Percentiles rank a stretch among this genome's conserved stretches.
phyloP scores from a whole-genome alignment of 1,140 invertebrate genomes.

The Scylla paramamosain region DNA sequence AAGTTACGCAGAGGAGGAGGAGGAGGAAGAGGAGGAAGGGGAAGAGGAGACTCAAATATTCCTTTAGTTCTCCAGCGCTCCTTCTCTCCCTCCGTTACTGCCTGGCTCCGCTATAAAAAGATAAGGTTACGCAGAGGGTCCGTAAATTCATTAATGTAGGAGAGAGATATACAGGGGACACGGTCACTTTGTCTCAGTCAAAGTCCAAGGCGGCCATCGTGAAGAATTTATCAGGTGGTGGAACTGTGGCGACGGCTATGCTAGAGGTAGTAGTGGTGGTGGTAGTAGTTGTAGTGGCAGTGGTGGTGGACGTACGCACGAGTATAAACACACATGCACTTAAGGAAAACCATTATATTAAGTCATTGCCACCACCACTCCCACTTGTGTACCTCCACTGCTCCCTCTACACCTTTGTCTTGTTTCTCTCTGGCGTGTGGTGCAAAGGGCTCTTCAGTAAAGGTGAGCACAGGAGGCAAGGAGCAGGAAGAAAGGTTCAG shows the following conservation, averaged over 20 bases:
- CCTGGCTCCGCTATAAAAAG: constrained; percentile 2
- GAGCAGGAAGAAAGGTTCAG: too few relatives aligned
- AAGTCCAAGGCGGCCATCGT: constrained; percentile 66
- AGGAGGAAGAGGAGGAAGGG: neutral
- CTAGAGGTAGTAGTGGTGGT: neutral
- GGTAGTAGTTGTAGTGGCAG: neutral
- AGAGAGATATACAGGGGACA: constrained; percentile 68
- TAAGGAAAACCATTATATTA: too few relatives aligned
- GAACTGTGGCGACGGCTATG: neutral
- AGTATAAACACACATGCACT: too few relatives aligned
- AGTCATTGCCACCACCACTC: too few relatives aligned
- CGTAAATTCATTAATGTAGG: constrained; percentile 74
- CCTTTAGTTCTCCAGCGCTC: neutral
- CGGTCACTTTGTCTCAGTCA: constrained; percentile 71
- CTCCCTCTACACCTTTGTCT: too few relatives aligned
- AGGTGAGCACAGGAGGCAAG: too few relatives aligned
- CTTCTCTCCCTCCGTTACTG: neutral
- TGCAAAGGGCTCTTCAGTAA: too few relatives aligned
- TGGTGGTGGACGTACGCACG: neutral
- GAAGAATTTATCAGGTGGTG: constrained; percentile 72
- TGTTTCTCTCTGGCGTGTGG: too few relatives aligned
- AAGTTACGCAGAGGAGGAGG: neutral
- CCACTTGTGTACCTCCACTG: too few relatives aligned
- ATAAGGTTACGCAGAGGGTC: constrained; percentile 55
- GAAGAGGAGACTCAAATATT: constrained; percentile 2